phyloP scores from a whole-genome alignment of 2,797 vertebrate genomes.

The Masticophis lateralis region DNA sequence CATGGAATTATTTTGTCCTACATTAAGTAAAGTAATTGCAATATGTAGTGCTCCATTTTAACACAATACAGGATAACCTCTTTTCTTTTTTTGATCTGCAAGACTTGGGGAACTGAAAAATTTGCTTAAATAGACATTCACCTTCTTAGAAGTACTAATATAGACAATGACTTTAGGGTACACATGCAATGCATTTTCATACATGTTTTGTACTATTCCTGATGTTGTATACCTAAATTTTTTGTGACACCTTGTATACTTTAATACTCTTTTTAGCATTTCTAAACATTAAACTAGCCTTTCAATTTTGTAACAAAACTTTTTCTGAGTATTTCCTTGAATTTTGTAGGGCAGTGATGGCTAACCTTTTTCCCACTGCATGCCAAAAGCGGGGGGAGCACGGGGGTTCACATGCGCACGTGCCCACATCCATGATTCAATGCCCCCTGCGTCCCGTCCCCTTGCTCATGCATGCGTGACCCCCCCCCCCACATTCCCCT shows the following conservation, averaged over 20 bases:
- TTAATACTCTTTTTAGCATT: background rate
- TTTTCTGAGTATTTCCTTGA: background rate
- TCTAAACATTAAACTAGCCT: background rate
- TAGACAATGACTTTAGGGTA: background rate
- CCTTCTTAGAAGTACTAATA: background rate
- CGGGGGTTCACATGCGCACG: accelerated
- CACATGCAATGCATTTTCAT: background rate
- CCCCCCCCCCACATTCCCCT: too few species aligned
- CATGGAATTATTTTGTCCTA: background rate
- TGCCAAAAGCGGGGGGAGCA: too few species aligned
- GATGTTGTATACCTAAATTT: background rate
- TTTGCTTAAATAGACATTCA: slow-evolving; percentile 21
- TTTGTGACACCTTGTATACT: background rate
- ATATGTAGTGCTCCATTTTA: slow-evolving; percentile 5
- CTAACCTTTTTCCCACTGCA: too few species aligned
- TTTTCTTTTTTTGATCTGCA: background rate
- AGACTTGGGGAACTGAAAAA: background rate
- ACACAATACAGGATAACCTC: background rate
- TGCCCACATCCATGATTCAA: too few species aligned
- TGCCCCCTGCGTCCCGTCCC: too few species aligned
- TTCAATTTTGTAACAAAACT: background rate
- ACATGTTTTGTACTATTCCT: background rate
- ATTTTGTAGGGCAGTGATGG: background rate
- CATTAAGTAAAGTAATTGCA: slow-evolving; percentile 23
- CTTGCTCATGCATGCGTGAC: too few species aligned